Base-by-base conservation (phyloP, 2,888 invertebrate genomes). In the Nemoura dubitans region DNA sequence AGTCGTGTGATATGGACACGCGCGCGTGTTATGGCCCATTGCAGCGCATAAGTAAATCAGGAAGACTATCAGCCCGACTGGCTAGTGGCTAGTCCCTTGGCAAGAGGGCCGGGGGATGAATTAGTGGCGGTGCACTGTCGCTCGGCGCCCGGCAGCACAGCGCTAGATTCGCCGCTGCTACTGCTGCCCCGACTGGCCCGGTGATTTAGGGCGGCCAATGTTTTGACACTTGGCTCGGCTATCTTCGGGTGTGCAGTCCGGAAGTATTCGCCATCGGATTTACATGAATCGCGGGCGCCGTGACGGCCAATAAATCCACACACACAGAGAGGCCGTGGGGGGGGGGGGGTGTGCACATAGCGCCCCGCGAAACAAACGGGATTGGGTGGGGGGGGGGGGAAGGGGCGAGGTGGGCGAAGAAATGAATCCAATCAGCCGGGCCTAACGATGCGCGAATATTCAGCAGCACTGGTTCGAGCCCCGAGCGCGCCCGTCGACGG, bases 201-300 rank as follows among this genome's bases (percentile, higher is more conserved):
- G 59, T 59, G 59, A 83, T 83, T 83, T 83, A 83, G n/a, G 2
- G 83, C 10, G 83, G 36, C 21, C 36, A 27, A 84, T 84, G 84
- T 84, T 84, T 84, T 84, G 84, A 84, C 84, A 84, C 29, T 84
- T 84, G 84, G 84, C 84, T 84, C 84, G 84, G 84, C 27, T 84
- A 30, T 81, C 81, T 29, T 29, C 30, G 28, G 36, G 5, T 30
- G 29, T 21, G n/a, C 28, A 21, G 25, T n/a, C 29, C 29, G 76
- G 84, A 76, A 30, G 84, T 43, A 26, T 25, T 30, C 81, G 84
- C 3, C 59, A 84, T 84, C 84, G 76, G 27, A 84, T 84, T 84
- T 84, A 84, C 84, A 84, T 84, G 59, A 84, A 83, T 83, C 29
- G 21, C 59, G 59, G 16, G 6, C 59, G 59, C 16, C 14, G 59